These are phyloP conservation scores for Ephydatia muelleri DNA, from an alignment of 37 sponge, comb jelly and placozoan genomes.

Conservation along the genomic window DNA sequence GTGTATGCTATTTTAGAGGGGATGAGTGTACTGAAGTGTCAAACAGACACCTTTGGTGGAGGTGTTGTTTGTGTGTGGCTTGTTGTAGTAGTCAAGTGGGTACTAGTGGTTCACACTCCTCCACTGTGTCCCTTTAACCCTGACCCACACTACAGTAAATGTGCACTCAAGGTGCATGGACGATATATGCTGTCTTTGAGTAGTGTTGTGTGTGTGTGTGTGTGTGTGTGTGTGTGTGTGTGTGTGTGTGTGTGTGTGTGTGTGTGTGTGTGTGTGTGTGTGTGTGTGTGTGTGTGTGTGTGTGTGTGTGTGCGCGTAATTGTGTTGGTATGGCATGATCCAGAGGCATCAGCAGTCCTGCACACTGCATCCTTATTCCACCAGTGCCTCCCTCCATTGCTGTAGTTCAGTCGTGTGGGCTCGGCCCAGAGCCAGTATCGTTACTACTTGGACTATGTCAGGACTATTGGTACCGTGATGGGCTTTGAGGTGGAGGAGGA, in stretches of 20 bases:
- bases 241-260: slow-evolving; percentile 16
- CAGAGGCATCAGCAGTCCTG: too few relatives aligned
- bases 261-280: background rate
- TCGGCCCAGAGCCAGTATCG: slow-evolving; percentile 73
- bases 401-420: slow-evolving; percentile 51
- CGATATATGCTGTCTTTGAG: background rate
- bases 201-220: background rate
- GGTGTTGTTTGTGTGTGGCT: too few relatives aligned
- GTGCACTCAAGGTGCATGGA: background rate
- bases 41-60: too few relatives aligned
- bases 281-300: background rate
- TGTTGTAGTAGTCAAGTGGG: too few relatives aligned
- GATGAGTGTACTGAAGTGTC: too few relatives aligned
- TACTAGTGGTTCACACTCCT: too few relatives aligned
- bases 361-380: too few relatives aligned
- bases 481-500: slow-evolving; percentile 89
- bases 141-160: too few relatives aligned
- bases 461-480: slow-evolving; percentile 64
- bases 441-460: slow-evolving; percentile 84
- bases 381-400: background rate
- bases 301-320: background rate
- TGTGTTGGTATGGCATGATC: too few relatives aligned
- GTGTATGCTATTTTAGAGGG: too few relatives aligned
- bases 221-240: background rate
- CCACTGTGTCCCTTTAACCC: too few relatives aligned